These are phyloP conservation scores for Pluvianellus socialis DNA, from an alignment of 2,113 vertebrate species.

Conservation along the genomic window DNA sequence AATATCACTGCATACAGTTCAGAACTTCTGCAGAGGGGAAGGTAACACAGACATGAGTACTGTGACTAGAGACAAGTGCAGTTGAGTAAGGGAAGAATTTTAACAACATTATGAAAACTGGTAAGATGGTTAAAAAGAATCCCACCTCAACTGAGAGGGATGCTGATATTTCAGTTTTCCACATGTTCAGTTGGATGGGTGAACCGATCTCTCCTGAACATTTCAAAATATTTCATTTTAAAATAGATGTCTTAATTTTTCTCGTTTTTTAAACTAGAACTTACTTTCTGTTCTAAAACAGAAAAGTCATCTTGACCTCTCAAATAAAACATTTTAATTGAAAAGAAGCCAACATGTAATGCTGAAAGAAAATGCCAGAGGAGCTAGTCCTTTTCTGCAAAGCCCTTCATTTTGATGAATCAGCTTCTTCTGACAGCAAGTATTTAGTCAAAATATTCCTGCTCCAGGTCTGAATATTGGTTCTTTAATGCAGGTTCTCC, in stretches of 20 bases:
- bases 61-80: rapidly evolving
- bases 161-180: background rate
- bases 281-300: background rate
- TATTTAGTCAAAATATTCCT: background rate
- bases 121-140: background rate
- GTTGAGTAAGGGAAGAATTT: background rate
- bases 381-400: background rate
- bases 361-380: background rate
- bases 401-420: background rate
- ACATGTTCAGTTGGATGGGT: background rate
- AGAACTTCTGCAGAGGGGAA: background rate
- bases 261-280: background rate
- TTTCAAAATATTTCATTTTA: background rate
- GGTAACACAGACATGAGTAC: background rate
- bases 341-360: background rate
- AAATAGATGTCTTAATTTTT: background rate
- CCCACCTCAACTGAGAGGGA: background rate
- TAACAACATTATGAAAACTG: background rate
- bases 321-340: background rate
- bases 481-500: background rate
- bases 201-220: background rate
- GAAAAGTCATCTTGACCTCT: background rate
- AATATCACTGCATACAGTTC: background rate
- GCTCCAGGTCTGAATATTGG: background rate
- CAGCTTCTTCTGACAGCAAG: background rate